Percentiles rank a stretch among this genome's conserved stretches.
Evolutionary conservation across 2,113 vertebrate species (phyloP).

Genomic region (Naja naja): DNA sequence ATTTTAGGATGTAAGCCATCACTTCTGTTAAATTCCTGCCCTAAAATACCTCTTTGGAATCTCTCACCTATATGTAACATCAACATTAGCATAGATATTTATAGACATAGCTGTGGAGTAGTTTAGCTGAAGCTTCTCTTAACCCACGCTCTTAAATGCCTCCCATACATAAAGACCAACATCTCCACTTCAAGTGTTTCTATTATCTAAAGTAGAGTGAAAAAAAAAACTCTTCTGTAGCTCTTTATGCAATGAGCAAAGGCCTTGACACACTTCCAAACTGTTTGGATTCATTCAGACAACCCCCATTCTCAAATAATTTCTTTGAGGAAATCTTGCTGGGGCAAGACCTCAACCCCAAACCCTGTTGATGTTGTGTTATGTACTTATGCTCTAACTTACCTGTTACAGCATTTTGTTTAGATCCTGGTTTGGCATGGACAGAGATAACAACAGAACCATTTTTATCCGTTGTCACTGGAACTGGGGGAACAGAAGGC

Average conservation of each 20-base stretch:
- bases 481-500: conserved; percentile 51
- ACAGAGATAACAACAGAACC: conserved; percentile 75
- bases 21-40: not conserved
- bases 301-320: not conserved
- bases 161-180: not conserved
- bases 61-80: not conserved
- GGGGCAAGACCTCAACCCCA: not conserved
- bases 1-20: not conserved
- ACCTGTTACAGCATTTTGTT: conserved; percentile 80
- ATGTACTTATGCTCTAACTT: not conserved
- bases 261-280: not conserved
- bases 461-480: conserved; percentile 70
- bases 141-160: not conserved
- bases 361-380: not conserved
- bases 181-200: not conserved
- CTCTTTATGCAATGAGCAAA: not conserved
- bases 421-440: conserved; percentile 86
- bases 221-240: not conserved
- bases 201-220: not conserved
- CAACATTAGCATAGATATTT: not conserved
- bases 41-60: not conserved
- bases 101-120: not conserved
- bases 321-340: not conserved
- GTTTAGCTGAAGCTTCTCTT: not conserved
- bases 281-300: not conserved